These are phyloP conservation scores for Trichonephila inaurata DNA, from an alignment of 1,140 invertebrate species.

Conservation along the genomic window DNA sequence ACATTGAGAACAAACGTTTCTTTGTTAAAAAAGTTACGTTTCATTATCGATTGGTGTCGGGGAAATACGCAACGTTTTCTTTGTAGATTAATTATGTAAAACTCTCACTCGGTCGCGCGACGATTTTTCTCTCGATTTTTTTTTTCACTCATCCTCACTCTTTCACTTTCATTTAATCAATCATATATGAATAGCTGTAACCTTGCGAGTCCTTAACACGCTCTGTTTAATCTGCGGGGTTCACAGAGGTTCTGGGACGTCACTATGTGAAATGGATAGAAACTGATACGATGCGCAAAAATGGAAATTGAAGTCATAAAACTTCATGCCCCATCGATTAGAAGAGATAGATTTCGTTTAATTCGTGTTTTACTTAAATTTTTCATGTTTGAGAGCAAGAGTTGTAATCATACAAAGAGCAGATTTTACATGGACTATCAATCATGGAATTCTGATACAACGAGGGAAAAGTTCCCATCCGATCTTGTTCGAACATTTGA, in stretches of 20 bases:
- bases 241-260: neutral
- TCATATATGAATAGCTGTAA: slow-evolving; percentile 27
- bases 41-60: neutral
- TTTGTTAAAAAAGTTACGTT: neutral
- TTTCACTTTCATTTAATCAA: slow-evolving; percentile 26
- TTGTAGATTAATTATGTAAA: slow-evolving; percentile 3
- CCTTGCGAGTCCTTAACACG: slow-evolving; percentile 59
- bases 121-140: neutral
- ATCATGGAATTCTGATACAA: too few species aligned
- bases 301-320: slow-evolving; percentile 38
- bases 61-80: slow-evolving; percentile 28
- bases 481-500: too few species aligned
- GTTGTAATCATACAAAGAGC: too few species aligned
- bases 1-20: neutral
- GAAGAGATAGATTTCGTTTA: neutral
- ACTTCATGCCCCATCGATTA: neutral
- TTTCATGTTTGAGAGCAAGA: neutral
- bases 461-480: too few species aligned
- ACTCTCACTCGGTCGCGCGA: neutral
- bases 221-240: slow-evolving; percentile 46
- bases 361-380: neutral
- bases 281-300: neutral
- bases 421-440: too few species aligned
- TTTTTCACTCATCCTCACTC: neutral
- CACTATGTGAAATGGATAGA: neutral